These are phyloP conservation scores for Microctonus aethiopoides DNA, from an alignment of 2,888 invertebrate species.

Conservation along the genomic window DNA sequence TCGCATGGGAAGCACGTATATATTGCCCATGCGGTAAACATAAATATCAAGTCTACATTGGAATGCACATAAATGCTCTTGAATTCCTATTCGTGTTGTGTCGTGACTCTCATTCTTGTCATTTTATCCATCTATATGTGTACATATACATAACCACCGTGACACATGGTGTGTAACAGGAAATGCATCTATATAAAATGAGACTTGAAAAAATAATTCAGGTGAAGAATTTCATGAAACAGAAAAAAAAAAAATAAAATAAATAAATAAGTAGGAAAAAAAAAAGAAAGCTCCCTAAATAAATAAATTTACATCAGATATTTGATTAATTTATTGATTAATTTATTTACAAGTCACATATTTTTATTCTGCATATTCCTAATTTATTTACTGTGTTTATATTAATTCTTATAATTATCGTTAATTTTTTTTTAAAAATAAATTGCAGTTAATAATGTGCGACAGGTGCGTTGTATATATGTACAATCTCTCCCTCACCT, in stretches of 20 bases:
- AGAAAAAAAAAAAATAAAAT: neutral
- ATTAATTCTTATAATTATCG: neutral
- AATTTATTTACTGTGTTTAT: neutral
- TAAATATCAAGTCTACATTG: slow-evolving; percentile 1
- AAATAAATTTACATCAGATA: no score
- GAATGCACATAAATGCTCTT: slow-evolving; percentile 27
- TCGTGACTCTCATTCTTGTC: slow-evolving; percentile 4
- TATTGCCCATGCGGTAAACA: slow-evolving; percentile 30
- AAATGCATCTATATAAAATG: neutral
- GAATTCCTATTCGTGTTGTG: slow-evolving; percentile 37
- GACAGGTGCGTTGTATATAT: neutral
- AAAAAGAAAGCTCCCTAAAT: no score
- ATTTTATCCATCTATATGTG: neutral
- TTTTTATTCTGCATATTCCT: no score
- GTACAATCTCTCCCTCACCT: neutral
- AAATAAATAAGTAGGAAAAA: no score
- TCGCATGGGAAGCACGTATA: slow-evolving; percentile 37
- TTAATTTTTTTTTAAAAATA: neutral
- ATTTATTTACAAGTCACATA: no score
- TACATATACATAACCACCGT: neutral
- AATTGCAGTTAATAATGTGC: neutral
- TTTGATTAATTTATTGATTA: no score
- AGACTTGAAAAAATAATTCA: neutral
- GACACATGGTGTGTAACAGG: neutral
- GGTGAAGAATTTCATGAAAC: neutral